Base-by-base conservation (phyloP, 2,797 vertebrate species). In the Bucorvus abyssinicus region DNA sequence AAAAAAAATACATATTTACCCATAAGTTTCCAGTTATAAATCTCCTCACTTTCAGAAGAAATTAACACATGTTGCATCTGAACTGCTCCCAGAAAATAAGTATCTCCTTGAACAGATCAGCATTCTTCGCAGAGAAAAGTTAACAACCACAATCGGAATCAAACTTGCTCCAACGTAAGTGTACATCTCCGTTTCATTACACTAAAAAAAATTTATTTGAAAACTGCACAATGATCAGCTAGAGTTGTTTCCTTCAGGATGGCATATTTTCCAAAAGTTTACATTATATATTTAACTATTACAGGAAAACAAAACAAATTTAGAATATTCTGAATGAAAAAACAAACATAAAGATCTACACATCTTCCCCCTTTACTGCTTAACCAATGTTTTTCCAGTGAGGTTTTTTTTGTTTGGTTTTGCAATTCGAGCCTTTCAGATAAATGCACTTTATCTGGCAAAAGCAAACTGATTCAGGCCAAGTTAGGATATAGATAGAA, bases 11-110 rank as follows among this genome's bases (percentile, higher is more conserved):
- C 9, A 4, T 27, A 73, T 53, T 77, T 65, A 75, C 27, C 26
- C n/a, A 32, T 11, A 44, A 40, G 34, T 71, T 90, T 69, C 60
- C 64, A 79, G 18, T 52, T 78, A 68, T 11, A 85, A 21, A 82
- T 63, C 34, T 57, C 60, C 27, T 52, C 61, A 49, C 20, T 57
- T 64, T 60, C 38, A 90, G 30, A 84, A 75, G 49, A 42, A 42
- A 50, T 65, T 64, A 93, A 64, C 23, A 45, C 40, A 83, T 38
- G 75, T 94, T 86, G 19, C 30, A 91, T 59, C 17, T 63, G 57
- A 95, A 29, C 50, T 81, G 32, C 24, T 70, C 83, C 79, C 49
- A 91, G 34, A 90, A 93, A 93, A 85, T 12, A 93, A 91, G 14
- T 42, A 34, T 17, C 42, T 70, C 24, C 50, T 75, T 70, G 18